Evolutionary conservation across 1,140 invertebrate genomes (phyloP).

Genomic region (Ladona fulva): DNA sequence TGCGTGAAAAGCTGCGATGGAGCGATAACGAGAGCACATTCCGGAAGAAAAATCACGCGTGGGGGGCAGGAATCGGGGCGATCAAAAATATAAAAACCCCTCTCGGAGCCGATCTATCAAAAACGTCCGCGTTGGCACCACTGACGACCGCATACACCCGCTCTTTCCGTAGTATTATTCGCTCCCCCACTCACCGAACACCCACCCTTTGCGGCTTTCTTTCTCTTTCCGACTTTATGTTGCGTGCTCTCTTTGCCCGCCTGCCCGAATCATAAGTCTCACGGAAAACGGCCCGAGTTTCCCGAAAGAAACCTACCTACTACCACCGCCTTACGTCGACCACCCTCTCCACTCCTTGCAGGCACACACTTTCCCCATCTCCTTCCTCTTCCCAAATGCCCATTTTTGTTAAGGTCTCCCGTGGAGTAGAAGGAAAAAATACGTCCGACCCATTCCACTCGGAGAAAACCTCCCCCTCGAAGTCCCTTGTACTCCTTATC

Average conservation of each 20-base stretch:
- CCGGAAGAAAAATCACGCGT: too few species aligned
- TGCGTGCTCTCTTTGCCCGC: neutral
- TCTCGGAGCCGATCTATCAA: too few species aligned
- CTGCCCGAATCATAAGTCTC: neutral
- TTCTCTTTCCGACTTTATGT: neutral
- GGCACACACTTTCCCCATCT: neutral
- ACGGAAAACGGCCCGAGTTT: constrained; percentile 6
- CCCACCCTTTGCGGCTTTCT: neutral
- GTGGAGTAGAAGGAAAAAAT: neutral
- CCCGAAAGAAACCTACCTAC: neutral
- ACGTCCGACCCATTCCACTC: too few species aligned
- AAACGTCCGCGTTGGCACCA: neutral
- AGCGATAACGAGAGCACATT: too few species aligned
- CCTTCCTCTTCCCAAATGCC: neutral
- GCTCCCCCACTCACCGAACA: neutral
- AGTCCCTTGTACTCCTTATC: too few species aligned
- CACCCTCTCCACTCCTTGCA: neutral
- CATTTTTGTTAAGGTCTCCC: neutral
- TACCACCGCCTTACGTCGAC: neutral
- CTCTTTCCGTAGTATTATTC: neutral
- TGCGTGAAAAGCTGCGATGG: too few species aligned
- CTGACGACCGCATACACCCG: neutral
- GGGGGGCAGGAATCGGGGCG: too few species aligned
- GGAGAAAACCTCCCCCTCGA: too few species aligned
- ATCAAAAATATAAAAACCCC: too few species aligned